Evolutionary conservation across 2,888 invertebrate genomes (phyloP).

Genomic region (Flabesymbios commensalis): DNA sequence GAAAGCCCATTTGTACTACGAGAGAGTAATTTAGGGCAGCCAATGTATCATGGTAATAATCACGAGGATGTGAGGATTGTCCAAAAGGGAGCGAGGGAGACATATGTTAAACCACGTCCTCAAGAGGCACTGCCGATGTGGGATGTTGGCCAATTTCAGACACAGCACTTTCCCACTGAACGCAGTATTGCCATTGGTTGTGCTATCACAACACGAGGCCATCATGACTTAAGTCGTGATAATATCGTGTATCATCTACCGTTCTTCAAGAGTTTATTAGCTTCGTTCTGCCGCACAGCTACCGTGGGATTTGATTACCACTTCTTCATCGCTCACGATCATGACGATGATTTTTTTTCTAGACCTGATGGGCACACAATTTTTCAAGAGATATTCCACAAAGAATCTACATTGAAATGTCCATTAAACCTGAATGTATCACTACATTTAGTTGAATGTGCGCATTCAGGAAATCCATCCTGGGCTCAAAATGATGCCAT

Average conservation of each 20-base stretch:
- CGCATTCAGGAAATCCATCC: slow-evolving; percentile 33
- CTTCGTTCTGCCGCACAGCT: slow-evolving; percentile 36
- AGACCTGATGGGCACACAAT: slow-evolving; percentile 18
- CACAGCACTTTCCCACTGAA: background rate
- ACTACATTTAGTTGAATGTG: slow-evolving; percentile 35
- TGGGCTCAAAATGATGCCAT: slow-evolving; percentile 41
- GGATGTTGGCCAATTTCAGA: too few relatives aligned
- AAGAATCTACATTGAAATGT: slow-evolving; percentile 15
- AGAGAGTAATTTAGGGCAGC: slow-evolving; percentile 24
- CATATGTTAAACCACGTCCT: background rate
- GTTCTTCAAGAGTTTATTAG: slow-evolving; percentile 33
- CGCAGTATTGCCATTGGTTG: slow-evolving; percentile 32
- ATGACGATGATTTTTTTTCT: slow-evolving; percentile 31
- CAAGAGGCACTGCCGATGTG: too few relatives aligned
- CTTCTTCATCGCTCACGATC: slow-evolving; percentile 37
- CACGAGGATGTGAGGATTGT: background rate
- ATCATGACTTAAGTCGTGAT: slow-evolving; percentile 15
- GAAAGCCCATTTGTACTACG: slow-evolving; percentile 24
- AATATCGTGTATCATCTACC: slow-evolving; percentile 24
- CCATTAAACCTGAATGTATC: slow-evolving; percentile 26
- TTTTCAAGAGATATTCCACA: slow-evolving; percentile 25
- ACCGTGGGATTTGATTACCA: slow-evolving; percentile 33
- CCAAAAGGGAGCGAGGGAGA: background rate
- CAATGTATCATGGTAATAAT: slow-evolving; percentile 23
- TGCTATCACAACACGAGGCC: slow-evolving; percentile 33